Evolutionary conservation across 2,888 invertebrate genomes (phyloP).

Genomic region (Dusona sp.): DNA sequence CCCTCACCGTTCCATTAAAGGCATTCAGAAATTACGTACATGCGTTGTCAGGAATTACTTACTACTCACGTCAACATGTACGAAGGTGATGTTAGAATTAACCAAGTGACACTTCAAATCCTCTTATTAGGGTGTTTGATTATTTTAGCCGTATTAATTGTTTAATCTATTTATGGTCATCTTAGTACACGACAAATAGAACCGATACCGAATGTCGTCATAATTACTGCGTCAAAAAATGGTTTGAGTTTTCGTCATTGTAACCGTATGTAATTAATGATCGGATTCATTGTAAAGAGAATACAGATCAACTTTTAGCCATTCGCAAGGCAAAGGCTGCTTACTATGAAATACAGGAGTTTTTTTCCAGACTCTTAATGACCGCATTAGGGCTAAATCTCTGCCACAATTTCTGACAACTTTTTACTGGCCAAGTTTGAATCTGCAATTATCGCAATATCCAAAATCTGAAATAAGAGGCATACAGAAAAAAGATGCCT

Average conservation of each 20-base stretch:
- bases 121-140: slow-evolving; percentile 35
- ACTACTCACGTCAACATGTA: neutral
- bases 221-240: too few species aligned
- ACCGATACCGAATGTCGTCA: too few species aligned
- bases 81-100: neutral
- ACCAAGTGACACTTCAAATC: slow-evolving; percentile 34
- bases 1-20: slow-evolving; percentile 11
- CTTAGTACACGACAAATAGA: neutral
- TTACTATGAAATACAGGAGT: neutral
- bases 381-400: too few species aligned
- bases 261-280: too few species aligned
- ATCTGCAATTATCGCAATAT: neutral
- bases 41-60: slow-evolving; percentile 3
- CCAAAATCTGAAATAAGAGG: neutral
- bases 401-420: too few species aligned
- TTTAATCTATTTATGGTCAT: slow-evolving; percentile 20
- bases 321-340: too few species aligned
- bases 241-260: too few species aligned
- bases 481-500: neutral
- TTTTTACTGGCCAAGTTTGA: neutral
- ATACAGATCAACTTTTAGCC: too few species aligned
- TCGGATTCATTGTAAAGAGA: too few species aligned
- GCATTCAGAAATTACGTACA: neutral
- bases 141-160: neutral
- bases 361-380: neutral